A percentile compares a stretch with the other conserved stretches of the same genome.
phyloP scores from a whole-genome alignment of 2,797 vertebrate genomes.

The Channallabes apus region DNA sequence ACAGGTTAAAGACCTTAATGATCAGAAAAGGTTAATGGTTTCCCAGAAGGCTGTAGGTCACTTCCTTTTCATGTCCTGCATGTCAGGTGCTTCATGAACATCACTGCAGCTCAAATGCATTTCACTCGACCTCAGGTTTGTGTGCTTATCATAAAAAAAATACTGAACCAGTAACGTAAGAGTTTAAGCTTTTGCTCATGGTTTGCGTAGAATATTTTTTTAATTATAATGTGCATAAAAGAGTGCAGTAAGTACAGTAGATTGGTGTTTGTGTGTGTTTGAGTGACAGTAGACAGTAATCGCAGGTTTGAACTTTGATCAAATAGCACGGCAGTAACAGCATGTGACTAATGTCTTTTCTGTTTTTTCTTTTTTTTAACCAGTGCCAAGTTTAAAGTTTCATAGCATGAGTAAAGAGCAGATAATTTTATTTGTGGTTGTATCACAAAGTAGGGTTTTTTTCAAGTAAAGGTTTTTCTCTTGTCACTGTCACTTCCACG shows the following conservation, averaged over 20 bases:
- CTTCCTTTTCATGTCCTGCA: constrained; percentile 30
- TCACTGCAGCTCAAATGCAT: constrained; percentile 15
- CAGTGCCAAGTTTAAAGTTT: background rate
- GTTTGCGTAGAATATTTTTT: background rate
- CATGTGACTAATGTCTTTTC: constrained; percentile 28
- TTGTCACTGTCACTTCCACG: background rate
- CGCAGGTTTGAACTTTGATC: constrained; percentile 45
- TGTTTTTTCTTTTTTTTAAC: background rate
- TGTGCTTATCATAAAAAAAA: constrained; percentile 1
- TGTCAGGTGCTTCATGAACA: constrained; percentile 22
- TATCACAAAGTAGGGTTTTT: background rate
- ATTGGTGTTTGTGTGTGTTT: constrained; percentile 5
- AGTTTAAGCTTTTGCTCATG: background rate
- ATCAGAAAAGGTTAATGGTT: constrained; percentile 20
- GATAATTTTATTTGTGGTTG: background rate
- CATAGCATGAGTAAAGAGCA: background rate
- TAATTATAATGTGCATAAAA: background rate
- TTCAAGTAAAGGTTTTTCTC: background rate
- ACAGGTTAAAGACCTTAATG: background rate
- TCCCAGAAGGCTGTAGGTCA: constrained; percentile 35
- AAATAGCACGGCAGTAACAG: background rate
- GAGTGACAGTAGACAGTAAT: background rate
- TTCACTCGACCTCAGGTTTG: constrained; percentile 22
- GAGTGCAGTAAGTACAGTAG: background rate
- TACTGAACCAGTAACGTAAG: background rate